Evolutionary conservation across 2,113 vertebrate species (phyloP).

Genomic region (Pipra filicauda): DNA sequence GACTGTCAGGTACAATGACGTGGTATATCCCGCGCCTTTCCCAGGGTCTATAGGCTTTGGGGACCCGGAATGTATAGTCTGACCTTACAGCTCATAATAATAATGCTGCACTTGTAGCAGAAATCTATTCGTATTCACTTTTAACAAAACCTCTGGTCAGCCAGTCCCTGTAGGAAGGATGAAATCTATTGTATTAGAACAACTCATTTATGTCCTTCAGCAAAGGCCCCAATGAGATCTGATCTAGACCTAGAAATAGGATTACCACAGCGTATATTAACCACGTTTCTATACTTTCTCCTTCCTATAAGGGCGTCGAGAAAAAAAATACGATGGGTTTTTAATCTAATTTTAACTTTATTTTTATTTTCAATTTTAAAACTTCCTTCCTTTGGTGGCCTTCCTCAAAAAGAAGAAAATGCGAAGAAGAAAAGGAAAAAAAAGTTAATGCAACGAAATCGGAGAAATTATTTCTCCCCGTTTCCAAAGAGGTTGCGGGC

Average conservation of each 20-base stretch:
- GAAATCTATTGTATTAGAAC: constrained; percentile 81
- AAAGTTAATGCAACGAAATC: not conserved
- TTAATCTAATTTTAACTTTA: not conserved
- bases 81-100: constrained; percentile 85
- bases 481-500: not conserved
- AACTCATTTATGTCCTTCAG: constrained; percentile 85
- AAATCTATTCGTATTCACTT: constrained; percentile 84
- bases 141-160: constrained; percentile 85
- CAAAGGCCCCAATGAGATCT: constrained; percentile 79
- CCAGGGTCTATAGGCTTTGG: constrained; percentile 84
- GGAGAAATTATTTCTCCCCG: not conserved
- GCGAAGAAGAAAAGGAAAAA: not conserved
- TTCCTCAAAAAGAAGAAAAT: not conserved
- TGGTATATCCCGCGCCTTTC: constrained; percentile 77
- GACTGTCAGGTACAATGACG: constrained; percentile 83
- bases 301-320: not conserved
- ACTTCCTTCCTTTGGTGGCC: not conserved
- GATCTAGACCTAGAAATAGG: constrained; percentile 82
- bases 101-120: constrained; percentile 79
- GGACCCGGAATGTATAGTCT: constrained; percentile 82
- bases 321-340: not conserved
- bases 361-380: not conserved
- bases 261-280: constrained; percentile 77
- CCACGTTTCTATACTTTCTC: constrained; percentile 56
- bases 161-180: constrained; percentile 83